Conservation (phyloP, 2,888 invertebrate species). For the Netelia melanura region DNA sequence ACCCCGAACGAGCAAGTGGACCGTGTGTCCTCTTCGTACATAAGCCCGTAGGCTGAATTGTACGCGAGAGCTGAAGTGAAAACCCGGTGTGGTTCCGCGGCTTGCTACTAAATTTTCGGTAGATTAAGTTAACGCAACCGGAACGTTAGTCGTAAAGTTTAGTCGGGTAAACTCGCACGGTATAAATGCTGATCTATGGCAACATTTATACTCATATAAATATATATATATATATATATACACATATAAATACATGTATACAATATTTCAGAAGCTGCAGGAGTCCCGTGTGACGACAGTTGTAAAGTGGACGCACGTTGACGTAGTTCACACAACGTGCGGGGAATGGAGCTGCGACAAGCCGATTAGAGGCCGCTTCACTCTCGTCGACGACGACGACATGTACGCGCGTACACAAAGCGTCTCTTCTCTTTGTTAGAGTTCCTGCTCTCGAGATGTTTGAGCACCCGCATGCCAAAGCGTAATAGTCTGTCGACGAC, state of each 20-base stretch:
- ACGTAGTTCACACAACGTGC: constrained; percentile 20
- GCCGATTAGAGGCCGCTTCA: constrained; percentile 45
- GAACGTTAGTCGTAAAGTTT: constrained; percentile 49
- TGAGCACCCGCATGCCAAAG: background rate
- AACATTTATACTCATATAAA: background rate
- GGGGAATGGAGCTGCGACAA: constrained; percentile 26
- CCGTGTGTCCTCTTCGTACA: constrained; percentile 31
- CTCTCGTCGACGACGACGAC: constrained; percentile 25
- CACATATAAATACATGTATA: background rate
- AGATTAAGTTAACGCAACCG: constrained; percentile 62
- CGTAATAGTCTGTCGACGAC: constrained; percentile 35
- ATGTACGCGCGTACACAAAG: background rate
- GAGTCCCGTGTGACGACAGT: constrained; percentile 9
- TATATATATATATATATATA: background rate
- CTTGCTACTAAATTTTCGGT: constrained; percentile 64
- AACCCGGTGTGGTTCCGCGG: constrained; percentile 47
- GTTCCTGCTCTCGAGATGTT: background rate
- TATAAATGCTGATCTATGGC: constrained; percentile 36
- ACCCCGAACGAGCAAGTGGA: constrained; percentile 47
- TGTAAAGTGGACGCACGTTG: background rate
- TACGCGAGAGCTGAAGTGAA: constrained; percentile 46
- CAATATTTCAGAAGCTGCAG: background rate
- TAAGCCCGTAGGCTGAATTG: constrained; percentile 29
- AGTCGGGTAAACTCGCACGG: constrained; percentile 35
- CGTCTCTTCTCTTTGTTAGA: constrained; percentile 2